phyloP scores from a whole-genome alignment of 2,888 invertebrate species.

The Actias luna region DNA sequence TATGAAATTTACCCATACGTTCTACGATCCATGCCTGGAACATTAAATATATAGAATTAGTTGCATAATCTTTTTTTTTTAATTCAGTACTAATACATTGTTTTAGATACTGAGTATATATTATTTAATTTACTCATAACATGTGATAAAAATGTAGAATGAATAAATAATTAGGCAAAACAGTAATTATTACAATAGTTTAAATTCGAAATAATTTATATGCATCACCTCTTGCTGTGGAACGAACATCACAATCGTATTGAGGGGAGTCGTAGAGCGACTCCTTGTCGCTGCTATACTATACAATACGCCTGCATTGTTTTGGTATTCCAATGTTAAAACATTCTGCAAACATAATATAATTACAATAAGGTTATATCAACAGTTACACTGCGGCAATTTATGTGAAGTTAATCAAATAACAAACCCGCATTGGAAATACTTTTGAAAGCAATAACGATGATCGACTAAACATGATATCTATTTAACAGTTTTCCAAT shows the following conservation, averaged over 20 bases:
- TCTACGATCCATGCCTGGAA: slow-evolving; percentile 97
- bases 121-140: not conserved
- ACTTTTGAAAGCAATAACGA: slow-evolving; percentile 60
- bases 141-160: not conserved
- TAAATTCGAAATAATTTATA: not conserved
- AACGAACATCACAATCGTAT: slow-evolving; percentile 97
- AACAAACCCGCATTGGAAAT: slow-evolving; percentile 58
- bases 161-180: not conserved
- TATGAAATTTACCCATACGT: slow-evolving; percentile 98
- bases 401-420: slow-evolving; percentile 22
- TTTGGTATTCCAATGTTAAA: slow-evolving; percentile 62
- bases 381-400: slow-evolving; percentile 1
- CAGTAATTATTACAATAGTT: not conserved
- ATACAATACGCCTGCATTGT: slow-evolving; percentile 63
- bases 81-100: not conserved
- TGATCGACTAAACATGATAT: slow-evolving; percentile 74
- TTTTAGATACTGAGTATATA: slow-evolving; percentile 1
- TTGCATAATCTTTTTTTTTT: not conserved
- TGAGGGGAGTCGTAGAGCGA: slow-evolving; percentile 88
- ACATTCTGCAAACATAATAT: slow-evolving; percentile 61
- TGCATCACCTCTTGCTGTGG: slow-evolving; percentile 97
- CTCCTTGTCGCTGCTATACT: slow-evolving; percentile 59
- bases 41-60: slow-evolving; percentile 13
- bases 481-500: slow-evolving; percentile 25
- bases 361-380: slow-evolving; percentile 39